Conservation (phyloP, 2,113 vertebrate genomes). For the Aramus guarauna region DNA sequence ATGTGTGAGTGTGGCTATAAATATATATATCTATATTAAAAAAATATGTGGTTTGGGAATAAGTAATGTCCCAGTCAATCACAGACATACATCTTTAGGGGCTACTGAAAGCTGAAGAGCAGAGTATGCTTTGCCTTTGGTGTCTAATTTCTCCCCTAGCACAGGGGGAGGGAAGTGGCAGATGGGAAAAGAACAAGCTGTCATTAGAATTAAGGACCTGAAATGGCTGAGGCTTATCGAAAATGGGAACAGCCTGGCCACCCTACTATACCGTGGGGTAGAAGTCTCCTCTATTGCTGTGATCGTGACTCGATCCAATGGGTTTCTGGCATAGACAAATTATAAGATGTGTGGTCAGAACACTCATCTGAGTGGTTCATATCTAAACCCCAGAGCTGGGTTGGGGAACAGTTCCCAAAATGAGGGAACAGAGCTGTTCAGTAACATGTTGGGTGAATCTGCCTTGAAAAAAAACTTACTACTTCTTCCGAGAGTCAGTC, state of each 20-base stretch:
- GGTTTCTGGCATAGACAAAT: neutral
- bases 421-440: neutral
- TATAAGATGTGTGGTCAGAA: neutral
- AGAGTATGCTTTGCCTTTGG: neutral
- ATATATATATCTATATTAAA: neutral
- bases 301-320: neutral
- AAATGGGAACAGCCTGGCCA: neutral
- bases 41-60: neutral
- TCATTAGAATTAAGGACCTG: constrained; percentile 50
- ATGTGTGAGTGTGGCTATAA: neutral
- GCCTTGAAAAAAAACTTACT: neutral
- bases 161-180: constrained; percentile 15
- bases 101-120: neutral
- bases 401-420: neutral
- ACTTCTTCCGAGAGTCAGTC: neutral
- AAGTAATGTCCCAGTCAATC: neutral
- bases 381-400: neutral
- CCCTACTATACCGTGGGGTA: rapidly evolving
- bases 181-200: constrained; percentile 52
- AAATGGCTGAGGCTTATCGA: neutral
- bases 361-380: neutral
- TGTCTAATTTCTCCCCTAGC: constrained; percentile 29
- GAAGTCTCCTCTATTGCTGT: neutral
- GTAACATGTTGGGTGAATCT: neutral
- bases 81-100: neutral